phyloP scores from a whole-genome alignment of 2,888 invertebrate genomes.

The Reticulitermes lucifugus region DNA sequence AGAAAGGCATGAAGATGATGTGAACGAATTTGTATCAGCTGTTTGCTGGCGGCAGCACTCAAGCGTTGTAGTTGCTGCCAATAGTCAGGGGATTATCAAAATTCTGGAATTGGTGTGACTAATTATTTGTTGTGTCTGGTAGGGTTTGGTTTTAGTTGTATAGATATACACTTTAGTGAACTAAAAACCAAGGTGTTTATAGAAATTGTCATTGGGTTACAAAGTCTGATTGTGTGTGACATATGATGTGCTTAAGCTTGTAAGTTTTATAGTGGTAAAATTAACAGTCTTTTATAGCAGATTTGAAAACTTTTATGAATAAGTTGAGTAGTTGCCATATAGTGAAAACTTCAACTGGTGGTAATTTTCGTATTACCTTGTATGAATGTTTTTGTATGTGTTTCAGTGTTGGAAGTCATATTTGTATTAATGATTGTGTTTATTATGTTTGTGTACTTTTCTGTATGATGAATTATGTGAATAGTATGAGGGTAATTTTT shows the following conservation, averaged over 20 bases:
- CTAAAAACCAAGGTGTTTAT: too few species aligned
- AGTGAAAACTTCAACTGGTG: not conserved
- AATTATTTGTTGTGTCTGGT: too few species aligned
- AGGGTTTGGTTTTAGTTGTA: too few species aligned
- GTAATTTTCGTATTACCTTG: too few species aligned
- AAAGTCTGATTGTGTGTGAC: too few species aligned
- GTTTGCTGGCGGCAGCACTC: slow-evolving; percentile 92
- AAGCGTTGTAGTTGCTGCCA: slow-evolving; percentile 90
- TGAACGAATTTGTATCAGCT: slow-evolving; percentile 94
- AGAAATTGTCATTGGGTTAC: too few species aligned
- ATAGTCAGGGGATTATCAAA: slow-evolving; percentile 94
- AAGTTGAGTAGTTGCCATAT: not conserved
- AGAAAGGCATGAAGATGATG: slow-evolving; percentile 84
- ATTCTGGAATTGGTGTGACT: slow-evolving; percentile 80
- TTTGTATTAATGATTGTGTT: not conserved
- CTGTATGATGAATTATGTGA: not conserved
- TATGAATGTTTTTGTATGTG: too few species aligned
- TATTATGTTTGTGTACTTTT: not conserved
- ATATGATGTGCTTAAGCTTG: too few species aligned
- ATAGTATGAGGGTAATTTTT: not conserved
- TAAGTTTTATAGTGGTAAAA: too few species aligned
- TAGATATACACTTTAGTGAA: too few species aligned
- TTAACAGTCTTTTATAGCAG: too few species aligned
- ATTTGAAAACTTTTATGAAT: not conserved
- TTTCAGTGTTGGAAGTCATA: not conserved